phyloP scores from a whole-genome alignment of 2,888 invertebrate genomes.

The Lasius fuliginosus region DNA sequence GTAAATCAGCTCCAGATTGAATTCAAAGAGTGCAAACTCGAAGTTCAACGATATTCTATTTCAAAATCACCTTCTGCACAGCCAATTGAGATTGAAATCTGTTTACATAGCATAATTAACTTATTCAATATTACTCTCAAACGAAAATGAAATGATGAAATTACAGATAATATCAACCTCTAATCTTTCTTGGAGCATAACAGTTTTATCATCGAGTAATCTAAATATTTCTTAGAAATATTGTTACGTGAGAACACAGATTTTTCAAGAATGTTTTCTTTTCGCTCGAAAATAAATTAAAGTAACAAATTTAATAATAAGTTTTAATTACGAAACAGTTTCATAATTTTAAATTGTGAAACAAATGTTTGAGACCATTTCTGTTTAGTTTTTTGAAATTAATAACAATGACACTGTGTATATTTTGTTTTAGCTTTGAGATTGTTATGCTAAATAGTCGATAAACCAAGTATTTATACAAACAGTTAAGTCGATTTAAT shows the following conservation, averaged over 20 bases:
- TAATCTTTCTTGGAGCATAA: neutral
- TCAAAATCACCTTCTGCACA: neutral
- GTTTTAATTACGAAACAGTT: neutral
- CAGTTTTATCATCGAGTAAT: neutral
- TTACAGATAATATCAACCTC: constrained; percentile 11
- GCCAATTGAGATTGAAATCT: neutral
- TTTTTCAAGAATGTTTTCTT: constrained; percentile 3
- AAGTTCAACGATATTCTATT: constrained; percentile 22
- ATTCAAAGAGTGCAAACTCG: constrained; percentile 12
- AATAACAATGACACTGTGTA: neutral
- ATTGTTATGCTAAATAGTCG: constrained; percentile 11
- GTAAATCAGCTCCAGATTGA: constrained; percentile 27
- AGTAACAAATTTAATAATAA: neutral
- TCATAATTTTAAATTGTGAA: neutral
- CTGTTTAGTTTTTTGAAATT: constrained; percentile 5
- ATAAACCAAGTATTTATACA: constrained; percentile 43
- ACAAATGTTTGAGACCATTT: neutral
- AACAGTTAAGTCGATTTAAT: constrained; percentile 54
- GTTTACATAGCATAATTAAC: constrained; percentile 29
- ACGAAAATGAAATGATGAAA: constrained; percentile 3
- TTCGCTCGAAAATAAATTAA: neutral
- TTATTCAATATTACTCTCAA: constrained; percentile 13
- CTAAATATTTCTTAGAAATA: neutral
- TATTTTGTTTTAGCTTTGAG: neutral
- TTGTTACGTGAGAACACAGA: neutral